Evolutionary conservation across 2,113 vertebrate genomes (phyloP), one percentile per base, ranked within the genome.

Genomic region (Axis porcinus): DNA sequence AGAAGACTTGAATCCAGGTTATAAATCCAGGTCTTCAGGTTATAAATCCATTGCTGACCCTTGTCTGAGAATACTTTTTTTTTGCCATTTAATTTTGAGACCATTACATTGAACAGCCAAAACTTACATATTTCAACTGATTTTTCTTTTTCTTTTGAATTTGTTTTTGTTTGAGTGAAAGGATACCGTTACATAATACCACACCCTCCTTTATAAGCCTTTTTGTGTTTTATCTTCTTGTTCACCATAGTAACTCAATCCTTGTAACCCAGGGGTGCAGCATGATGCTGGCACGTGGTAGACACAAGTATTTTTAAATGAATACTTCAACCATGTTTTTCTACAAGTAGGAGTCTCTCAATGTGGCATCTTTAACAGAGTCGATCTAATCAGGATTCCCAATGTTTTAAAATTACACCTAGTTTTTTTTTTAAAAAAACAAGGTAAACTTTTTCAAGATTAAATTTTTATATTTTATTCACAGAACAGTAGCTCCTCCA

Each of bases 121-220:
- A 96, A 47, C 45, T 92, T 84, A 47, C 9, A 58, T 47, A 83
- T 87, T 96, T 97, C n/a, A 95, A 87, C 43, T 40, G 19, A 84
- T 60, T 87, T 74, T 90, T 94, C 54, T 92, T 86, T 92, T 83
- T 84, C 25, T 79, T 92, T 74, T 96, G 52, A 60, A 33, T 88
- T 85, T 83, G 25, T 92, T 93, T 87, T 33, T 17, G 40, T 91
- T 30, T 30, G n/a, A 92, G 43, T 74, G 33, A 96, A 97, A 95
- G 86, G 30, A 43, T 43, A 86, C 14, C 2, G 19, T 96, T 82
- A 33, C 6, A 89, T 91, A 95, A 88, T 19, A 93, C 6, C 27
- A 89, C 9, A 16, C 1, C 36, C 3, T 91, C 86, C 52, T 45
- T 87, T 93, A n/a, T 17, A 91, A 79, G 84, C 17, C 45, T 19